Evolutionary conservation across 2,113 vertebrate genomes (phyloP), one percentile per base, ranked within the genome.

Genomic region (Phaethornis superciliosus): DNA sequence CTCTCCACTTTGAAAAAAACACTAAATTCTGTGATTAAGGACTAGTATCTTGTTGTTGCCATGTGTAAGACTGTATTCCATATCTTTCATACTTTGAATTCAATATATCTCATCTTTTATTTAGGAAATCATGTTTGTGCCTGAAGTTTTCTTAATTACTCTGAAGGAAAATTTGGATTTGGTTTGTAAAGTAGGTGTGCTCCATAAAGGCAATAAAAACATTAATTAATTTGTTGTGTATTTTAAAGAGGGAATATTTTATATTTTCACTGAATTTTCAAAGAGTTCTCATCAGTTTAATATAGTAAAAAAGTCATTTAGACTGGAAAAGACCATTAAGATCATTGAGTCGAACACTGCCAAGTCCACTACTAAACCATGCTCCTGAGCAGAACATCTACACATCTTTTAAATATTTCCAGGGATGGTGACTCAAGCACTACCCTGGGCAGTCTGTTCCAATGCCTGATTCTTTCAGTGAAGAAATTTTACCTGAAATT

Each of bases 1-100:
- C 5, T 1, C 14, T 3, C 15, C 1, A 9, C 0, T 3, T 22
- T 2, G 0, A 7, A 14, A 58, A 71, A 54, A 42, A 0, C 18
- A 6, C 44, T 67, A 18, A 4, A n/a, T 40, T 89, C 33, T 76
- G 35, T n/a, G 47, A 56, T 78, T 46, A 79, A 62, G 2, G 30
- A 55, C 33, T 84, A 81, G 51, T 60, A 81, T 68, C 1, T 65
- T 72, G 28, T 59, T 59, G 20, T 56, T 9, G 74, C 3, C 8
- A 30, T 18, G 4, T 54, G 6, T 33, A 74, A 83, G 32, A 40
- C 6, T 59, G 13, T 4, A 70, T 88, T 74, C 65, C 6, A 30
- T 9, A 16, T 79, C 18, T 68, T 81, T 85, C 10, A 15, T 64
- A 40, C 80, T 87, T 79, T 67, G 2, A 44, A 11, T 49, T 54